Base-by-base conservation (phyloP, 1,140 invertebrate genomes). In the Himalopsyche phryganea region DNA sequence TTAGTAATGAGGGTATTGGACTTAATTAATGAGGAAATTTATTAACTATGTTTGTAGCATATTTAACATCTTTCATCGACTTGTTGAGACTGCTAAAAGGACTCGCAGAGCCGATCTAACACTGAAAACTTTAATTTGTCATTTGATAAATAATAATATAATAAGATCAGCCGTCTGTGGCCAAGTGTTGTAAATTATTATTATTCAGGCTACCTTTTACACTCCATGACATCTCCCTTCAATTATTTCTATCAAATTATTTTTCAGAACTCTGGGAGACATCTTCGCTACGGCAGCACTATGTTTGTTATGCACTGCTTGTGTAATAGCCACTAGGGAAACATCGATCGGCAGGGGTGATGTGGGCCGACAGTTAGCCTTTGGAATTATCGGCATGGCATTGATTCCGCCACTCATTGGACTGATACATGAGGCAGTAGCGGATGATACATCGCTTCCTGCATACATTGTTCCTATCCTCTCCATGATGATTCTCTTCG, bases 271-370 rank as follows among this genome's bases (percentile, higher is more conserved):
- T 7, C 63, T 90, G 36, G 88, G 85, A 1, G 89, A 91, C 65
- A 84, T 90, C n/a, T 89, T 90, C 65, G 81, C 86, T 20, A 84
- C 85, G 13, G 83, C 87, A 0, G 83, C 82, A 0, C 71, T 91
- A 0, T 84, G 86, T 0, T 66, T 92, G 1, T 67, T 91, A 1
- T 86, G 88, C 42, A 85, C 87, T 0, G 87, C 87, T 0, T 82
- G 89, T n/a, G 84, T 92, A 1, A 88, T 89, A 41, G 88, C 89
- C 1, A 88, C 89, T 0, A 78, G 87, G 13, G 88, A 91, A 68
- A 90, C 88, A 1, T 89, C 87, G 0, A 81, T 86, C 18, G 87
- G 89, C 6, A 81, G 88, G 6, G 88, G 88, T 0, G 88, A 90
- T 66, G 87, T 91, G 11, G 89, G 90, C 6, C 80, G 86, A n/a